Base-by-base conservation (phyloP, 2,113 vertebrate genomes). In the Alligator mississippiensis region DNA sequence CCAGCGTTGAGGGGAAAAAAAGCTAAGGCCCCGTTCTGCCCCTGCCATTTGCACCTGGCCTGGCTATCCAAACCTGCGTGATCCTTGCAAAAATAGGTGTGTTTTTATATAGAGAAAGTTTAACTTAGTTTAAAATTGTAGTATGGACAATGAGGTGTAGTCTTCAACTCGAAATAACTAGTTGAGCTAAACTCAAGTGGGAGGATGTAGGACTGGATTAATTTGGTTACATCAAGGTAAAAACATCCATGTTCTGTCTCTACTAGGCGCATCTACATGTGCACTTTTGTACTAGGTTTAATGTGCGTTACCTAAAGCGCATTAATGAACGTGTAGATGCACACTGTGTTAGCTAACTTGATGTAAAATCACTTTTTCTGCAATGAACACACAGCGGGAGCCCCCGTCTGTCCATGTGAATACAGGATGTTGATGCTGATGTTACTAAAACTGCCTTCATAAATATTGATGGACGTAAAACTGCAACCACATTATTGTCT, bases 401-500 rank as follows among this genome's bases (percentile, higher is more conserved):
- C 17, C 47, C 75, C 59, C 59, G 86, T 6, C 38, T 87, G 90
- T 66, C 82, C 57, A 14, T 85, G 66, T 25, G 82, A 47, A n/a
- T 86, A 54, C 72, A 28, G 34, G 84, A 84, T 11, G 4, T 4
- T 90, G 68, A 85, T 55, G 84, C 78, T 13, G 13, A 62, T 4
- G 1, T 85, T n/a, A 90, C 28, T 86, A 85, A 84, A 93, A 91
- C 5, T 85, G 62, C 57, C 85, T 89, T 82, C 79, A 34, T 85
- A 94, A 91, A 76, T 85, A 95, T 83, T 11, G 85, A 38, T 19
- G 94, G 85, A 82, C 24, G 22, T 3, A 61, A 63, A 63, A 54
- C 1, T 61, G 30, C 57, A 93, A 68, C 93, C 86, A 80, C 63
- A 90, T 66, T 27, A 74, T 28, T 72, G 13, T 38, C 66, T 93